Conservation (phyloP, 2,797 vertebrate genomes). For the Pangasius sanitwongsei region DNA sequence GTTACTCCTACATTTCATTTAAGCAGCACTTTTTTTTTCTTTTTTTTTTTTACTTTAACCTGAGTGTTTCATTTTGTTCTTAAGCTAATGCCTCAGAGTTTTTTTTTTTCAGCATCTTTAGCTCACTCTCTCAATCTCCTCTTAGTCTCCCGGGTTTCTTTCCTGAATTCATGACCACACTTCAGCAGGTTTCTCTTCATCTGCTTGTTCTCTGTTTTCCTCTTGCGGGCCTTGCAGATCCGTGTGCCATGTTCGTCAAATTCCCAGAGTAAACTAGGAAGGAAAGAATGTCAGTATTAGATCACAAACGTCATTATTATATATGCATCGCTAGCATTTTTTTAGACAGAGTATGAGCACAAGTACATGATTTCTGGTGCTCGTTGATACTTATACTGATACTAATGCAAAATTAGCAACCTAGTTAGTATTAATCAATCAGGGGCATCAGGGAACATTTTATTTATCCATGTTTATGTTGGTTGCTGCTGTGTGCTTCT, state of each 20-base stretch:
- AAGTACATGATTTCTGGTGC: neutral
- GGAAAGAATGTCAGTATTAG: neutral
- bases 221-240: neutral
- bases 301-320: neutral
- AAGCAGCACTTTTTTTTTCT: neutral
- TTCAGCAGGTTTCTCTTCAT: neutral
- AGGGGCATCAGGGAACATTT: neutral
- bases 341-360: neutral
- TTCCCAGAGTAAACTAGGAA: neutral
- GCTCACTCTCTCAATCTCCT: neutral
- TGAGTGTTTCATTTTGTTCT: constrained; percentile 13
- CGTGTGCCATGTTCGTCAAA: neutral
- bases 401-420: neutral
- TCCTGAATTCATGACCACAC: neutral
- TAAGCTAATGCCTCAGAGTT: neutral
- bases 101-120: neutral
- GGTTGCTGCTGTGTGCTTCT: too few species aligned
- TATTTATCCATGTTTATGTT: too few species aligned
- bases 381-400: neutral
- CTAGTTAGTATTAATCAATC: neutral
- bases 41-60: neutral
- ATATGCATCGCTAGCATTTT: neutral
- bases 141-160: neutral
- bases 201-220: neutral
- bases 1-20: constrained; percentile 1